These are phyloP conservation scores for Solenodon paradoxus DNA, from an alignment of 2,113 vertebrate genomes.

Conservation along the genomic window DNA sequence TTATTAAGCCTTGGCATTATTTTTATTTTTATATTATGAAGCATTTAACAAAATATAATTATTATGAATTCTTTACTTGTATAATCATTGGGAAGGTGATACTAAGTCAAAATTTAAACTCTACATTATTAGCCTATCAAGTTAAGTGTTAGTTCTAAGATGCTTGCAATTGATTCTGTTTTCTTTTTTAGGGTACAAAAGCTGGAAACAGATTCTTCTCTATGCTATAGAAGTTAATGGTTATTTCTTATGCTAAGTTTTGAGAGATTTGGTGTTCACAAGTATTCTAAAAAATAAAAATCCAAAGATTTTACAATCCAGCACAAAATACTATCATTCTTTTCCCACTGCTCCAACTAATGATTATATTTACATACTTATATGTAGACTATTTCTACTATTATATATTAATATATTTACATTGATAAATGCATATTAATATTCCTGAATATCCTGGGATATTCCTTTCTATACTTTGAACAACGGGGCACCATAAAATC, in stretches of 20 bases:
- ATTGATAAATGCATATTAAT: no score
- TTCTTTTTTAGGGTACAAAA: not conserved
- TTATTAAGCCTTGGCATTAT: not conserved
- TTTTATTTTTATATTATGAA: not conserved
- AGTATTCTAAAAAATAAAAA: not conserved
- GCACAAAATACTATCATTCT: not conserved
- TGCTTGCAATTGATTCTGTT: not conserved
- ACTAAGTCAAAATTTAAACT: not conserved
- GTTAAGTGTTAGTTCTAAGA: constrained; percentile 1
- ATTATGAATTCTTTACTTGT: not conserved
- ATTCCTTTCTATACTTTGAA: not conserved
- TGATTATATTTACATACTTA: not conserved
- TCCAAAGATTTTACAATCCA: not conserved
- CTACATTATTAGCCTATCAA: not conserved
- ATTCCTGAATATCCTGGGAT: not conserved
- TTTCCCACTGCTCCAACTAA: not conserved
- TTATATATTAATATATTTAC: no score
- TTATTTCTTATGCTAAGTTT: not conserved
- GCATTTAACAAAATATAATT: not conserved
- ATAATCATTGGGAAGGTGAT: not conserved
- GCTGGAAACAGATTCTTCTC: not conserved
- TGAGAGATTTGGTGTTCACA: not conserved
- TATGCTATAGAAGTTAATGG: not conserved
- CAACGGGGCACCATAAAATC: not conserved
- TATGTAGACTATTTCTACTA: no score